Conservation (phyloP, 2,113 vertebrate genomes). For the Andinoacara biseriatus region DNA sequence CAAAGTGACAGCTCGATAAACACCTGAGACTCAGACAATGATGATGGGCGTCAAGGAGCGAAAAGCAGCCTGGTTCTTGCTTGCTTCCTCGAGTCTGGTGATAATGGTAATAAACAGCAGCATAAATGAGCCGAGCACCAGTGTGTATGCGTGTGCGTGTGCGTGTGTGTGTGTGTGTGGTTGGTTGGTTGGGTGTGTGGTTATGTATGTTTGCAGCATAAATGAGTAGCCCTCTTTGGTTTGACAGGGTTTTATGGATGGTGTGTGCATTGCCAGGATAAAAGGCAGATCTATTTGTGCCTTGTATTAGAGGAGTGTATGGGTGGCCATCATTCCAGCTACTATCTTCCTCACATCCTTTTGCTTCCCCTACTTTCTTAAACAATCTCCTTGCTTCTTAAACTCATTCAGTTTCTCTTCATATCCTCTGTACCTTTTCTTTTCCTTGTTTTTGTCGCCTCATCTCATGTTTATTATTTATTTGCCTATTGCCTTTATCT, state of each 20-base stretch:
- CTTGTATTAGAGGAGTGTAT: conserved; percentile 53
- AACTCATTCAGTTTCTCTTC: conserved; percentile 6
- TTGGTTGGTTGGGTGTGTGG: conserved; percentile 20
- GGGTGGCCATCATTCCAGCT: conserved; percentile 52
- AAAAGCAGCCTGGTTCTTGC: conserved; percentile 39
- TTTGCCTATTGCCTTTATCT: not conserved
- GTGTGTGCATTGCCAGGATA: conserved; percentile 46
- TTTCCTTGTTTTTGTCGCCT: conserved; percentile 8
- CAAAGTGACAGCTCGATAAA: conserved; percentile 64
- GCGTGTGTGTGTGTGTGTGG: conserved; percentile 3
- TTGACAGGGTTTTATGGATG: conserved; percentile 67
- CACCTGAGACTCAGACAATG: conserved; percentile 71
- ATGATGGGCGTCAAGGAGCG: conserved; percentile 61
- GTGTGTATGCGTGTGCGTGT: conserved; percentile 33
- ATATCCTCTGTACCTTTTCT: not conserved
- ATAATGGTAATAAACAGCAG: conserved; percentile 77
- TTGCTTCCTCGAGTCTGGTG: conserved; percentile 59
- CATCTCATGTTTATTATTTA: conserved; percentile 23
- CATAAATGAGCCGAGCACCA: conserved; percentile 64
- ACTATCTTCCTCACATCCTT: conserved; percentile 24
- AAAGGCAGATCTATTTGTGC: conserved; percentile 68
- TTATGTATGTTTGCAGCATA: conserved; percentile 38
- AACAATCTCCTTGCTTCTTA: conserved; percentile 5
- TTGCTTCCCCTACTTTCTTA: not conserved
- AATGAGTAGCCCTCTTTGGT: conserved; percentile 56